Percentiles rank a stretch among this genome's conserved stretches.
Evolutionary conservation across 1,140 invertebrate genomes (phyloP).

Genomic region (Drosophila pachea): DNA sequence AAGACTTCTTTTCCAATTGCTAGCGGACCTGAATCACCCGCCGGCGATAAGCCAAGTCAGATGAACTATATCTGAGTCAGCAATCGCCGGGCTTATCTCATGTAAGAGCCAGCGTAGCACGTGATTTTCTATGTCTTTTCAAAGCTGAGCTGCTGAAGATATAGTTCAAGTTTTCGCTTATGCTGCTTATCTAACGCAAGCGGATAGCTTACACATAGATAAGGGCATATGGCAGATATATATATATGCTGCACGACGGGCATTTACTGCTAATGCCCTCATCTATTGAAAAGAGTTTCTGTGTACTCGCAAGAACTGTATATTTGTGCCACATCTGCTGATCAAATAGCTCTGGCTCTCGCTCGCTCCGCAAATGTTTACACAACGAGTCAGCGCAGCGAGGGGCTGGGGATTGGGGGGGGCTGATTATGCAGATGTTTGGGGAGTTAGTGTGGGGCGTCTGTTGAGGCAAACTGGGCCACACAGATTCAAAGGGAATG

Average conservation of each 20-base stretch:
- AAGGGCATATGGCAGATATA: background rate
- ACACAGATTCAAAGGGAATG: slow-evolving; percentile 16
- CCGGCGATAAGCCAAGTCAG: too few relatives aligned
- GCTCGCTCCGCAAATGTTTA: slow-evolving; percentile 61
- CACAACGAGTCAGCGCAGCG: slow-evolving; percentile 33
- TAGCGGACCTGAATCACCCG: too few relatives aligned
- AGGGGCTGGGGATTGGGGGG: too few relatives aligned
- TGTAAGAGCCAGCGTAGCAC: too few relatives aligned
- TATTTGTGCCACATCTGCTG: slow-evolving; percentile 64
- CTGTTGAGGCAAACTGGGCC: slow-evolving; percentile 61
- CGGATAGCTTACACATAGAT: slow-evolving; percentile 23
- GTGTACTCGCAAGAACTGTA: slow-evolving; percentile 35
- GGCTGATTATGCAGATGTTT: background rate
- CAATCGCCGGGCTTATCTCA: too few relatives aligned
- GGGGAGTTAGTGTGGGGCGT: background rate
- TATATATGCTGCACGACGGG: background rate
- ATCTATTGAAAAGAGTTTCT: slow-evolving; percentile 9
- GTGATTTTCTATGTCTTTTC: background rate
- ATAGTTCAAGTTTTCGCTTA: background rate
- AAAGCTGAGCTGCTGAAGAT: background rate
- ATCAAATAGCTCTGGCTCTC: slow-evolving; percentile 50
- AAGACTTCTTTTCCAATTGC: too few relatives aligned
- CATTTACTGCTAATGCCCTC: background rate
- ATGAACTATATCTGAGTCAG: too few relatives aligned
- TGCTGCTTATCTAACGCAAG: slow-evolving; percentile 11